phyloP scores from a whole-genome alignment of 2,113 vertebrate genomes.

The Otis tarda region DNA sequence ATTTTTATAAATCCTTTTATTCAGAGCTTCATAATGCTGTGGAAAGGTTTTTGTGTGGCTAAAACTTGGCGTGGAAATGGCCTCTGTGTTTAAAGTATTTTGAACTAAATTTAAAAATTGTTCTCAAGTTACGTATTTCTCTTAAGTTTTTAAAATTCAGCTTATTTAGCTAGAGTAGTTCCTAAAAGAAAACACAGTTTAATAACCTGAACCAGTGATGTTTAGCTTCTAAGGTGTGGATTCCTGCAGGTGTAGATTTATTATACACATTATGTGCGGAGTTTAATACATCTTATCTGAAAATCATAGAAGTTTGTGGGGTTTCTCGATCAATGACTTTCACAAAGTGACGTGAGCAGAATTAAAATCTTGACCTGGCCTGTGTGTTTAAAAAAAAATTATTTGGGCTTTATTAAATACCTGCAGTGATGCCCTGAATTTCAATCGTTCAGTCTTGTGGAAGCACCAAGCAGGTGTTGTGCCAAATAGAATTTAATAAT shows the following conservation, averaged over 20 bases:
- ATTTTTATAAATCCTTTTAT: neutral
- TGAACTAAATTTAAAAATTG: neutral
- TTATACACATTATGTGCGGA: accelerated
- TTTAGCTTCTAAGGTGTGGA: neutral
- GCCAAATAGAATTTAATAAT: neutral
- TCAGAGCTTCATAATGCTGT: neutral
- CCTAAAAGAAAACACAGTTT: neutral
- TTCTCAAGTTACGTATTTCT: neutral
- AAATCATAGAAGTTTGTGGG: neutral
- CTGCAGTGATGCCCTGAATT: neutral
- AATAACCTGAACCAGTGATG: neutral
- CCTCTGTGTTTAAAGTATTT: neutral
- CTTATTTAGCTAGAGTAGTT: neutral
- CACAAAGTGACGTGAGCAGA: neutral
- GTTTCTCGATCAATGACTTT: neutral
- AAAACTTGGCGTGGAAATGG: neutral
- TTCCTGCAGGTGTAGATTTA: neutral
- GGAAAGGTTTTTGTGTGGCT: neutral
- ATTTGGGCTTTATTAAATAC: neutral
- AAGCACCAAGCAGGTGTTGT: neutral
- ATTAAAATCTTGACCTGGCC: neutral
- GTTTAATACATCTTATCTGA: neutral
- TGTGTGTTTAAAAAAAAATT: neutral
- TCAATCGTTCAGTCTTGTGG: neutral
- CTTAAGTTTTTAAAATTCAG: neutral